phyloP scores from a whole-genome alignment of 64 coral and sea anemone genomes.

The Pocillopora verrucosa region DNA sequence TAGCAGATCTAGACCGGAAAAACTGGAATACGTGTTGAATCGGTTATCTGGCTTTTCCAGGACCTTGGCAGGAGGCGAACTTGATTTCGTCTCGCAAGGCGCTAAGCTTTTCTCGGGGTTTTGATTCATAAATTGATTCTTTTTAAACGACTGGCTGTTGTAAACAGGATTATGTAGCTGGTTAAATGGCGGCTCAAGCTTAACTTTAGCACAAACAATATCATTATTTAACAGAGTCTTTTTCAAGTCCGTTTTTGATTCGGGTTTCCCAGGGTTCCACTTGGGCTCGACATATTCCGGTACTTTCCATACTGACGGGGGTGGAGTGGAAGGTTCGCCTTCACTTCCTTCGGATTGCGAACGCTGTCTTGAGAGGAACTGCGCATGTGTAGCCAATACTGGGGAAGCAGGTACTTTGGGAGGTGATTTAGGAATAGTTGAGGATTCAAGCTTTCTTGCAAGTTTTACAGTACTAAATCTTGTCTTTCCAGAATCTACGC shows the following conservation, averaged over 20 bases:
- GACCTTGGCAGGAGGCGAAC: conserved; percentile 48
- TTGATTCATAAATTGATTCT: conserved; percentile 99
- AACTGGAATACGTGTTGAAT: conserved; percentile 76
- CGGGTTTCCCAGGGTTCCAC: conserved; percentile 86
- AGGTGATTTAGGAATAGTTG: conserved; percentile 26
- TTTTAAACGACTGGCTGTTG: conserved; percentile 65
- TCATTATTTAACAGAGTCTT: conserved; percentile 86
- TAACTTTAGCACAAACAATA: conserved; percentile 75
- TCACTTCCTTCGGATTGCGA: conserved; percentile 77
- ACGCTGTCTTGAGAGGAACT: conserved; percentile 63
- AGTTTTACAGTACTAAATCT: conserved; percentile 46
- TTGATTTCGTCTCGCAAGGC: conserved; percentile 10
- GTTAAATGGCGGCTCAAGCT: conserved; percentile 88
- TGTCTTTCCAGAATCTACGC: conserved; percentile 28
- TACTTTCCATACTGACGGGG: conserved; percentile 99
- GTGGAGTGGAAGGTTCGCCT: conserved; percentile 76
- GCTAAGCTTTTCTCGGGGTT: conserved; percentile 19
- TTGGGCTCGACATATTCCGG: conserved; percentile 96
- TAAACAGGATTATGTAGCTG: conserved; percentile 91
- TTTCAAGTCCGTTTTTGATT: conserved; percentile 38
- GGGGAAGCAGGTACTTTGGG: conserved; percentile 43
- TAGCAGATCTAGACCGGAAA: conserved; percentile 87
- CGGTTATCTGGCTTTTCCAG: conserved; percentile 96
- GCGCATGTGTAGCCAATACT: conserved; percentile 27
- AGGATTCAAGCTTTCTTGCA: conserved; percentile 59